These are phyloP conservation scores for Cryptotis parvus DNA, from an alignment of 2,113 vertebrate genomes.

Conservation along the genomic window DNA sequence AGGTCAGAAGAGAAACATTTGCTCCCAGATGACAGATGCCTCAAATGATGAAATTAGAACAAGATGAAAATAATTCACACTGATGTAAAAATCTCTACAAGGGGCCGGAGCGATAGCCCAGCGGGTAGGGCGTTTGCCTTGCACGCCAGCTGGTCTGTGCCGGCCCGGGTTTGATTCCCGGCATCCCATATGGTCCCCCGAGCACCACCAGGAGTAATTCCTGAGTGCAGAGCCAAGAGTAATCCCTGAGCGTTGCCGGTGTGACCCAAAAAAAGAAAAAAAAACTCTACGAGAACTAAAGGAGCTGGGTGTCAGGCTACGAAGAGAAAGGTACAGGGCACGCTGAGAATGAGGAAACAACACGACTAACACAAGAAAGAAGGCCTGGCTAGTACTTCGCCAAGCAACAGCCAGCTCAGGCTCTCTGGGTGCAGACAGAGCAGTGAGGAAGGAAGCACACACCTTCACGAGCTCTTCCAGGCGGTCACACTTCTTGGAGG, in stretches of 20 bases:
- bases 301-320: not conserved
- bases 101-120: too few relatives aligned
- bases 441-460: not conserved
- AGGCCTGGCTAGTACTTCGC: not conserved
- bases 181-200: too few relatives aligned
- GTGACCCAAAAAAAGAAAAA: too few relatives aligned
- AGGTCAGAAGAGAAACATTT: not conserved
- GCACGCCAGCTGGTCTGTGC: too few relatives aligned
- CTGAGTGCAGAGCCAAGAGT: too few relatives aligned
- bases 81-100: too few relatives aligned
- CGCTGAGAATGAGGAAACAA: rapidly evolving
- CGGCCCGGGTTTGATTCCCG: too few relatives aligned
- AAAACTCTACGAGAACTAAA: not conserved
- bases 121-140: too few relatives aligned
- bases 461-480: conserved; percentile 98
- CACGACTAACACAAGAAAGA: not conserved
- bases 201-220: too few relatives aligned
- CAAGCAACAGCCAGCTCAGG: not conserved
- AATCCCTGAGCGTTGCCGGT: too few relatives aligned
- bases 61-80: too few relatives aligned
- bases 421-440: not conserved
- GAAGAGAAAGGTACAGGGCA: not conserved
- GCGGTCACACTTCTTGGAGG: conserved; percentile 93
- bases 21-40: not conserved
- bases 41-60: not conserved